Base-by-base conservation (phyloP, 2,888 invertebrate species). In the Noctua janthe region DNA sequence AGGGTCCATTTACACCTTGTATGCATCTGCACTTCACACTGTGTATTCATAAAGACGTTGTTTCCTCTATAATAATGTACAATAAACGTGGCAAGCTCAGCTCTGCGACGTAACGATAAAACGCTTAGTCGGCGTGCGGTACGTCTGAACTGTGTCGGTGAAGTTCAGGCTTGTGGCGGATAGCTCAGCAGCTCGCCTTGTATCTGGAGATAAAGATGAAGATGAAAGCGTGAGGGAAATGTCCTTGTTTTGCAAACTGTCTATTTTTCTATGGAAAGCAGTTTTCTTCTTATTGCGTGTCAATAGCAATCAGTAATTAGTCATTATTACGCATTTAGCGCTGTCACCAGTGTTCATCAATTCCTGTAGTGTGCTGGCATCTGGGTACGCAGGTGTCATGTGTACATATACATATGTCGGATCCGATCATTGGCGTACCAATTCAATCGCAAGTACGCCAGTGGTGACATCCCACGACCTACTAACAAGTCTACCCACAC, bases 61-160 rank as follows among this genome's bases (percentile, higher is more conserved):
- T 81, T 73, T 62, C 47, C n/a, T 86, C 80, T 85, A 80, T 87
- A 77, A 69, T 89, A 88, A 91, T 88, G 90, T 91, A 91, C 89
- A 74, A 81, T 76, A 76, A 81, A 92, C 91, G 90, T 89, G 87
- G 83, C 89, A 92, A 92, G 90, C 92, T 90, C 90, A 92, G 92
- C 91, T 90, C 95, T 97, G 96, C 91, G 87, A 90, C 91, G 91
- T 88, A 89, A 91, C 94, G 96, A 97, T 97, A 96, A 96, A 96
- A 95, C 95, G 96, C 96, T 96, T 96, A 96, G 94, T 94, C 92
- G 92, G 92, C 90, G 92, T 92, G 94, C 91, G 93, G 93, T 92
- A 91, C 93, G 91, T 91, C 93, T 92, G 88, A 85, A 78, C 73
- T 71, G 77, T 74, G 80, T 35, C 80, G 91, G 90, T 87, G 90